Evolutionary conservation across 2,797 vertebrate genomes (phyloP).

Genomic region (Xiphophorus birchmanni): DNA sequence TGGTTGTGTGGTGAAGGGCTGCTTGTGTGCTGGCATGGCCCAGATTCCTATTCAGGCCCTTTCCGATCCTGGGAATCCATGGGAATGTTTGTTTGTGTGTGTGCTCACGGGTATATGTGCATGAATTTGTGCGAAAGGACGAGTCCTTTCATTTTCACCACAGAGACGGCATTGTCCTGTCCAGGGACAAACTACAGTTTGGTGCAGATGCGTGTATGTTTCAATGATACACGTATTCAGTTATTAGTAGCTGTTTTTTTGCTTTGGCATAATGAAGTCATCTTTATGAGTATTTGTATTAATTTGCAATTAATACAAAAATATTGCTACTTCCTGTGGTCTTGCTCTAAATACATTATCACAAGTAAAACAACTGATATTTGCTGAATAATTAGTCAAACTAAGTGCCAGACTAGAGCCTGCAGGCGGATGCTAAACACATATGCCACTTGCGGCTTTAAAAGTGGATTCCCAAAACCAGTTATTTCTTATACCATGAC

Average conservation of each 20-base stretch:
- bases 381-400: background rate
- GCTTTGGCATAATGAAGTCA: background rate
- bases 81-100: slow-evolving; percentile 72
- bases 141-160: slow-evolving; percentile 60
- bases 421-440: background rate
- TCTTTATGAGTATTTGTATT: background rate
- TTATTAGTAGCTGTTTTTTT: background rate
- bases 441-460: background rate
- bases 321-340: background rate
- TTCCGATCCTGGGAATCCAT: slow-evolving; percentile 70
- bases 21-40: slow-evolving; percentile 66
- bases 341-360: background rate
- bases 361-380: background rate
- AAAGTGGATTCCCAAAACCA: background rate
- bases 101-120: slow-evolving; percentile 43
- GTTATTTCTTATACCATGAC: background rate
- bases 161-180: slow-evolving; percentile 76
- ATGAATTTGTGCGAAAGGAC: slow-evolving; percentile 59
- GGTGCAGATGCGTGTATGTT: slow-evolving; percentile 11
- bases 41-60: slow-evolving; percentile 72
- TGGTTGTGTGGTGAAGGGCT: slow-evolving; percentile 60
- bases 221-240: background rate
- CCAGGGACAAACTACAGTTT: slow-evolving; percentile 41
- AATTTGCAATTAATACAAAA: background rate
- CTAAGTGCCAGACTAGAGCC: background rate